Evolutionary conservation across 2,113 vertebrate genomes (phyloP), one percentile per base, ranked within the genome.

Genomic region (Zeus faber): DNA sequence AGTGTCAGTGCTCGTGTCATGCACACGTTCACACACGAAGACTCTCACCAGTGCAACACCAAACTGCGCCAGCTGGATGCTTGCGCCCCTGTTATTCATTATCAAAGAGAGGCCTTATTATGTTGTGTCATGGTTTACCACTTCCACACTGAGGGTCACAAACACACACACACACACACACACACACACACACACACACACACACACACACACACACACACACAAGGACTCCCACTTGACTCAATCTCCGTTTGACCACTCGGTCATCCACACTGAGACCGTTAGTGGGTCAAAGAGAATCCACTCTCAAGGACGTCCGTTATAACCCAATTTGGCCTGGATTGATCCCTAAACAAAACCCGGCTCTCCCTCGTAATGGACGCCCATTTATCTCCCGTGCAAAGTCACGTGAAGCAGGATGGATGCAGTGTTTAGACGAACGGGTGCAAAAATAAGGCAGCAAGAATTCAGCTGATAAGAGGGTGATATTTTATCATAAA

Each of bases 381-480:
- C 70, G 14, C 62, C 69, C 80, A 83, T 87, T 78, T 72, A 81
- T 87, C 82, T 85, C 62, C 61, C 0, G 52, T 63, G 70, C n/a
- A n/a, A n/a, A n/a, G n/a, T n/a, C n/a, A n/a, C 22, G 59, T 66
- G 63, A 72, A 83, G 69, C 76, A 79, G 78, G 76, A 85, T 77
- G 65, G 73, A 84, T 87, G 78, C 61, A 76, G 81, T 84, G 81
- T 81, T 83, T 74, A 81, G 71, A 87, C 85, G 74, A 80, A 83
- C 79, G 68, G 64, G 62, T 68, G 43, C 41, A 11, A 4, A 58
- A 53, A 80, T 74, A 85, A 73, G 45, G 63, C 72, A 48, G 64
- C 72, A 79, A 64, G 54, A 77, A 75, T 71, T 65, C 49, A 55
- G 66, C 76, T 62, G 61, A 78, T 79, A 75, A 78, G 60, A 76